A percentile compares a stretch with the other conserved stretches of the same genome.
Evolutionary conservation across 2,888 invertebrate species (phyloP).

Genomic region (Pristionchus arcanus): DNA sequence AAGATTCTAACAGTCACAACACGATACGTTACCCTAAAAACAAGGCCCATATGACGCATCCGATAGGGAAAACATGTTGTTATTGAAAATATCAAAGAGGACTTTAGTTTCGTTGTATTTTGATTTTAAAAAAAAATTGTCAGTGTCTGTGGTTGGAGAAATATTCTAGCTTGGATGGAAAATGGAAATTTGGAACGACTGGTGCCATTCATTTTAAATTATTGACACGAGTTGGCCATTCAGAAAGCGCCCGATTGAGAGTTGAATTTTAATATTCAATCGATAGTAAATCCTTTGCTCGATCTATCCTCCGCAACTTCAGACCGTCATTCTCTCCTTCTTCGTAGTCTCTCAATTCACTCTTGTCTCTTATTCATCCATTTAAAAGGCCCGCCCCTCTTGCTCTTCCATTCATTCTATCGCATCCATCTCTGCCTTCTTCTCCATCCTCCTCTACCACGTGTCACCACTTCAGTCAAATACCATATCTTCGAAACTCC

Average conservation of each 20-base stretch:
- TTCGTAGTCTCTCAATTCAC: background rate
- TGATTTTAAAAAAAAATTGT: too few relatives aligned
- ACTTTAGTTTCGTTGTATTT: background rate
- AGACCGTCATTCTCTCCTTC: background rate
- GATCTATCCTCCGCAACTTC: background rate
- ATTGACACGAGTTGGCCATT: too few relatives aligned
- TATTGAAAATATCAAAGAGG: background rate
- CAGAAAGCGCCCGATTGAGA: too few relatives aligned
- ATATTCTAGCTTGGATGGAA: too few relatives aligned
- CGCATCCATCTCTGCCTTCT: background rate
- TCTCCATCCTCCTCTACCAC: background rate
- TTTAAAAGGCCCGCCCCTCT: background rate
- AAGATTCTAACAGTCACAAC: background rate
- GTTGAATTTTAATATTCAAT: background rate
- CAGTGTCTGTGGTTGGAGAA: too few relatives aligned
- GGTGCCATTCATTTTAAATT: too few relatives aligned
- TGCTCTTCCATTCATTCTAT: background rate
- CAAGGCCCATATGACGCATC: slow-evolving; percentile 1
- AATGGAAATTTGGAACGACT: too few relatives aligned
- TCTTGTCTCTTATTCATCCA: background rate
- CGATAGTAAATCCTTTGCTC: background rate
- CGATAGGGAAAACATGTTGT: background rate
- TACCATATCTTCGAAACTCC: background rate
- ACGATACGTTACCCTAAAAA: background rate
- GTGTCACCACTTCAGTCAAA: background rate